Base-by-base conservation (phyloP, 1,140 invertebrate genomes). In the Neodiprion lecontei region DNA sequence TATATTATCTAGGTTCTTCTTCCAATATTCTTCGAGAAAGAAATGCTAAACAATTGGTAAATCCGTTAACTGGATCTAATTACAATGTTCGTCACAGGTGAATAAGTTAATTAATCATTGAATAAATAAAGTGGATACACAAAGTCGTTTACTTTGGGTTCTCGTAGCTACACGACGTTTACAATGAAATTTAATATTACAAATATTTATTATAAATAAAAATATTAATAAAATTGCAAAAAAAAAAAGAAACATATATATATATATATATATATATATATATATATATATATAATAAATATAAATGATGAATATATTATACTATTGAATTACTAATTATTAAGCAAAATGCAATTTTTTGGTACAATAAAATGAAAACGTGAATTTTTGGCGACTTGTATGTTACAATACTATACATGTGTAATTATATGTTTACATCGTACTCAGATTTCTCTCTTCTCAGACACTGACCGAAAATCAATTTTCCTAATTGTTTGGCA, bases 181-280 rank as follows among this genome's bases (percentile, higher is more conserved):
- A 61, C 1, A 61, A 61, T 61, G n/a, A 61, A 12, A 12, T 61
- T 61, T 61, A 61, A 61, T 40, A 40, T 76, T 79, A 78, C 70
- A 83, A 83, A 81, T 83, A 83, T 81, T 82, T 82, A 83, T 81
- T 83, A 82, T 80, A 82, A 81, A 81, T 82, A 79, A 82, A 40
- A 40, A 40, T 40, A 40, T 40, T 61, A 8, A 61, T 61, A 12
- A 61, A 12, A 61, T 12, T 61, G 53, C 1, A 61, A 61, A 61
- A 61, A 61, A 61, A 61, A 61, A 11, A 61, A 61, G 2, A 61
- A 11, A 61, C 2, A 4, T 0, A 4, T 7, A 61, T 7, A 61
- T 61, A 61, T 61, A 40, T 0, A 21, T 1, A 21, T 1, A 53
- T 53, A 61, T 61, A 40, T 0, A 21, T 1, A 21, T 1, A 53